These are phyloP conservation scores for Dromaius novaehollandiae DNA, from an alignment of 2,113 vertebrate species.

Conservation along the genomic window DNA sequence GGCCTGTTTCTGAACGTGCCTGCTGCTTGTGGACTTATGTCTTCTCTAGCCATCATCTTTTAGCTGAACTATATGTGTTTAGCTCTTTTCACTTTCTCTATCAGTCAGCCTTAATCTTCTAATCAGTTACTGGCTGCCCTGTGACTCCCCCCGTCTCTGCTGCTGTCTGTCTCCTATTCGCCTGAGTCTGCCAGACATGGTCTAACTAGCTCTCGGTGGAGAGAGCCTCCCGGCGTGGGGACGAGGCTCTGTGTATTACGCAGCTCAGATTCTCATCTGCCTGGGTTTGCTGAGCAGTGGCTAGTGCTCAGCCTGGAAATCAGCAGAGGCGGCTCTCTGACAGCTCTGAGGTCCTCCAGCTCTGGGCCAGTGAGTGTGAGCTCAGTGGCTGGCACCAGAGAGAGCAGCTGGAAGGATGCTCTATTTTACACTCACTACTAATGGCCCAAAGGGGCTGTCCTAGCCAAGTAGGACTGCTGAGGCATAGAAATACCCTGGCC, in stretches of 20 bases:
- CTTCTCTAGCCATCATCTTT: background rate
- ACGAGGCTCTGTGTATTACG: rapidly evolving
- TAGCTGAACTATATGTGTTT: background rate
- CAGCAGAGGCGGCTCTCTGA: rapidly evolving
- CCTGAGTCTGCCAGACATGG: background rate
- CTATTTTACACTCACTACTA: constrained; percentile 17
- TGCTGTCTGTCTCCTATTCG: background rate
- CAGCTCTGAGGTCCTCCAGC: constrained; percentile 1
- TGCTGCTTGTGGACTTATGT: background rate
- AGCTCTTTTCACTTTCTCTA: background rate
- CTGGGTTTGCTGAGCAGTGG: background rate
- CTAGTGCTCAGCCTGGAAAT: background rate
- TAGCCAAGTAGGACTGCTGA: constrained; percentile 43
- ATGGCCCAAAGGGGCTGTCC: background rate
- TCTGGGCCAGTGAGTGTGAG: background rate
- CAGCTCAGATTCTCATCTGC: background rate
- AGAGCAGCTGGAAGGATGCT: constrained; percentile 36
- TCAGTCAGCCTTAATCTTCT: background rate
- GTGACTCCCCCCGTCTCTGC: background rate
- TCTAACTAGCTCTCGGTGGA: background rate
- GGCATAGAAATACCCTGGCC: constrained; percentile 29
- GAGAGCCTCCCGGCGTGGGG: background rate
- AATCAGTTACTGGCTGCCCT: background rate
- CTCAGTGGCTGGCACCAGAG: constrained; percentile 36
- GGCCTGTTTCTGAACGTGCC: background rate